phyloP scores from a whole-genome alignment of 2,113 vertebrate species.

The Oxyura jamaicensis region DNA sequence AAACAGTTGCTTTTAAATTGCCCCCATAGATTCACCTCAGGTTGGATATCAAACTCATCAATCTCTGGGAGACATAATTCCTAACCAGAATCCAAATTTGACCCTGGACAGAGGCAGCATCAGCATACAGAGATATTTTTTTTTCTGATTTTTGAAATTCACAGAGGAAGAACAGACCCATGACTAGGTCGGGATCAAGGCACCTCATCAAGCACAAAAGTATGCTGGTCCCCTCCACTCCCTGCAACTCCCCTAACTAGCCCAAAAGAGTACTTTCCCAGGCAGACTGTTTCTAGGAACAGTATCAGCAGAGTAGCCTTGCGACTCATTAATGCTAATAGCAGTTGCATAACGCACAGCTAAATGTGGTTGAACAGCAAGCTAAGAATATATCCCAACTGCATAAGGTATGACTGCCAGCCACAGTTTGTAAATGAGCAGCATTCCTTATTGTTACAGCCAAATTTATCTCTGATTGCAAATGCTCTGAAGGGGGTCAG shows the following conservation, averaged over 20 bases:
- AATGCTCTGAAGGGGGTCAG: neutral
- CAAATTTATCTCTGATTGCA: neutral
- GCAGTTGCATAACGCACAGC: constrained; percentile 18
- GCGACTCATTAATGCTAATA: constrained; percentile 54
- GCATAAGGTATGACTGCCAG: accelerated
- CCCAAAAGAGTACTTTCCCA: neutral
- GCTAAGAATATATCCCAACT: neutral
- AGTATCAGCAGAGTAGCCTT: neutral
- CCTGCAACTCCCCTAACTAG: neutral
- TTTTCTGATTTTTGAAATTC: neutral
- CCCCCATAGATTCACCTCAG: neutral
- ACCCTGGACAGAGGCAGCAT: neutral
- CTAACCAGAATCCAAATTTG: neutral
- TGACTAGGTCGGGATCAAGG: neutral
- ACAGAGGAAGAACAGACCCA: neutral
- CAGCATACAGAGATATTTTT: no score
- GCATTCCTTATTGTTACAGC: neutral
- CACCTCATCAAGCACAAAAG: neutral
- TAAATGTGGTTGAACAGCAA: neutral
- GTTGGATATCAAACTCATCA: neutral
- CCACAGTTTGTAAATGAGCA: neutral
- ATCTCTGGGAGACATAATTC: neutral
- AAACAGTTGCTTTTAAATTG: neutral
- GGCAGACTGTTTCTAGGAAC: constrained; percentile 56
- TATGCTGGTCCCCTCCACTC: neutral